These are phyloP conservation scores for Drosophila mayaguana DNA, from an alignment of 2,888 invertebrate species.

Conservation along the genomic window DNA sequence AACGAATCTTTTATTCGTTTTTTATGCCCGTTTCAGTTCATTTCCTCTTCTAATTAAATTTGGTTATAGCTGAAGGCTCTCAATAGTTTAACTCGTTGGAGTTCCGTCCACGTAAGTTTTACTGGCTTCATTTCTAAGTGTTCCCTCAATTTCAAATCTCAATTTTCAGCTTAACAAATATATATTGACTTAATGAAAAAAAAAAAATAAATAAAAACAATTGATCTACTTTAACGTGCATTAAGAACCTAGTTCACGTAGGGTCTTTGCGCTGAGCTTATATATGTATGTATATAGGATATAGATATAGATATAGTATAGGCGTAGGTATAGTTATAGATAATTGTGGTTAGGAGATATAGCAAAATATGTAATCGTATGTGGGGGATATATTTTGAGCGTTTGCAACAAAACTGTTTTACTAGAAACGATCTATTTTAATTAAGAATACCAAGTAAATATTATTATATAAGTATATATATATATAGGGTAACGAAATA, in stretches of 20 bases:
- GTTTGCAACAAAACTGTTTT: conserved; percentile 23
- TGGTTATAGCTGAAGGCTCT: neutral
- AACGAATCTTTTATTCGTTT: neutral
- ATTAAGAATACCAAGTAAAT: conserved; percentile 19
- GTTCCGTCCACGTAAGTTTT: neutral
- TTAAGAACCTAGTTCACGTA: neutral
- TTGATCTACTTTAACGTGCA: neutral
- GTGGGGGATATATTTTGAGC: conserved; percentile 38
- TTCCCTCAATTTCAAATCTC: neutral
- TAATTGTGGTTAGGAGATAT: conserved; percentile 12
- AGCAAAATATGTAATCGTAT: conserved; percentile 28
- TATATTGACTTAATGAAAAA: neutral
- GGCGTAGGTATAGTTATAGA: conserved; percentile 16
- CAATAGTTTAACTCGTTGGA: neutral
- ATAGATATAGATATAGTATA: neutral
- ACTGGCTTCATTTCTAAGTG: neutral
- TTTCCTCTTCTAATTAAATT: too few species aligned
- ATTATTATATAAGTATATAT: conserved; percentile 2
- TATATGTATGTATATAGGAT: conserved; percentile 3
- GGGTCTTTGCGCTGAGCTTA: neutral
- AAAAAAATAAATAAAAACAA: neutral
- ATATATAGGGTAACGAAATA: conserved; percentile 1
- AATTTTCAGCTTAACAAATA: neutral
- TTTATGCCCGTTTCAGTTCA: neutral
- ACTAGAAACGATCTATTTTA: conserved; percentile 3